Conservation (phyloP, 1,140 invertebrate species). For the Danaus plexippus region DNA sequence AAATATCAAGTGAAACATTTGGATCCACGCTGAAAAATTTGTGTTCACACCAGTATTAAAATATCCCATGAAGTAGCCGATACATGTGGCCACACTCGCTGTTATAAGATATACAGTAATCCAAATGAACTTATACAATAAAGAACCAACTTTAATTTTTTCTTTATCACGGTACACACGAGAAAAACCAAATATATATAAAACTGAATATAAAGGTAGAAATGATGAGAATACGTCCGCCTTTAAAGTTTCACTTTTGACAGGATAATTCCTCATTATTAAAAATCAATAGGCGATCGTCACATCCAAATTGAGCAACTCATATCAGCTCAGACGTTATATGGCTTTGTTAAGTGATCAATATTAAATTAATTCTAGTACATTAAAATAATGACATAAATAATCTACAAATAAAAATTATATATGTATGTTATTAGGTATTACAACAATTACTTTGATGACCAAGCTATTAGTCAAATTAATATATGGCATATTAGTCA, state of each 20-base stretch:
- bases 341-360: slow-evolving; percentile 1
- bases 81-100: not conserved
- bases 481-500: too few relatives aligned
- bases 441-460: too few relatives aligned
- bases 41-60: not conserved
- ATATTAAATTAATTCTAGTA: too few relatives aligned
- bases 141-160: slow-evolving; percentile 9
- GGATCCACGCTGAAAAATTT: slow-evolving; percentile 10
- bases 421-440: too few relatives aligned
- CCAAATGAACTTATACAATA: slow-evolving; percentile 8
- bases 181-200: slow-evolving; percentile 15
- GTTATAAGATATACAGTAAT: slow-evolving; percentile 1
- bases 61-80: slow-evolving; percentile 13
- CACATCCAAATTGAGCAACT: too few relatives aligned
- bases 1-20: slow-evolving; percentile 16
- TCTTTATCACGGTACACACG: slow-evolving; percentile 9
- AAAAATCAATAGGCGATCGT: too few relatives aligned
- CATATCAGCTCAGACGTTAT: not conserved
- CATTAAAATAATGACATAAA: too few relatives aligned
- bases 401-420: too few relatives aligned
- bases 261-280: too few relatives aligned
- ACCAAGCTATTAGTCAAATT: too few relatives aligned
- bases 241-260: not conserved
- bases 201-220: slow-evolving; percentile 8
- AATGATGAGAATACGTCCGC: slow-evolving; percentile 15